These are phyloP conservation scores for Porphyrio hochstetteri DNA, from an alignment of 2,113 vertebrate genomes.

Conservation along the genomic window DNA sequence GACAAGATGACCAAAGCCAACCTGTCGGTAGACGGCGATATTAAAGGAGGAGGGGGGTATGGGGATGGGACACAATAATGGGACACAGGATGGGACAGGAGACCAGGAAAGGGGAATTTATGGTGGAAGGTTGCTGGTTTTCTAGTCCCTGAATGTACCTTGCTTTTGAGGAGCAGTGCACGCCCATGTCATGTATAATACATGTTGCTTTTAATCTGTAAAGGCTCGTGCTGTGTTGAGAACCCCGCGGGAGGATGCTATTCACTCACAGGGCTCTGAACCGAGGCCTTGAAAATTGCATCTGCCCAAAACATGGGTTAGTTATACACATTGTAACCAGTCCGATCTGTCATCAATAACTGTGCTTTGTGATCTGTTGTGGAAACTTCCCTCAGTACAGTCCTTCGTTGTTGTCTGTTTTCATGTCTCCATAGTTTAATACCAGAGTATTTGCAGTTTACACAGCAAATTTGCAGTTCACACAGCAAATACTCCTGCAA, in stretches of 20 bases:
- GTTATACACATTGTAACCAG: background rate
- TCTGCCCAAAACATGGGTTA: background rate
- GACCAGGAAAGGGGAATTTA: background rate
- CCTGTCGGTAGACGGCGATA: background rate
- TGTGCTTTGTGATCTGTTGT: background rate
- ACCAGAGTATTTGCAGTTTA: background rate
- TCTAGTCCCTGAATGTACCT: background rate
- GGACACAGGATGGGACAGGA: too few species aligned
- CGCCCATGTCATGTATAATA: background rate
- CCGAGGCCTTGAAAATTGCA: background rate
- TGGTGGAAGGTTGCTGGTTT: background rate
- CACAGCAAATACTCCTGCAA: background rate
- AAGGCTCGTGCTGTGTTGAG: background rate
- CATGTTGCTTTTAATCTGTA: slow-evolving; percentile 6
- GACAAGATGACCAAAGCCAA: background rate
- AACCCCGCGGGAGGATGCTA: background rate
- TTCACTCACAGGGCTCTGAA: background rate
- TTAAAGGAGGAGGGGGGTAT: background rate
- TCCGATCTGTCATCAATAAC: background rate
- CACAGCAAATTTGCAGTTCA: background rate
- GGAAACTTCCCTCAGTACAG: background rate
- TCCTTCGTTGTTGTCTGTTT: background rate
- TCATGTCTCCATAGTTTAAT: background rate
- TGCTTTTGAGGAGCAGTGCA: background rate
- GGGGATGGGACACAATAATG: too few species aligned